Conservation (phyloP, 1,140 invertebrate genomes). For the Cheumatopsyche charites region DNA sequence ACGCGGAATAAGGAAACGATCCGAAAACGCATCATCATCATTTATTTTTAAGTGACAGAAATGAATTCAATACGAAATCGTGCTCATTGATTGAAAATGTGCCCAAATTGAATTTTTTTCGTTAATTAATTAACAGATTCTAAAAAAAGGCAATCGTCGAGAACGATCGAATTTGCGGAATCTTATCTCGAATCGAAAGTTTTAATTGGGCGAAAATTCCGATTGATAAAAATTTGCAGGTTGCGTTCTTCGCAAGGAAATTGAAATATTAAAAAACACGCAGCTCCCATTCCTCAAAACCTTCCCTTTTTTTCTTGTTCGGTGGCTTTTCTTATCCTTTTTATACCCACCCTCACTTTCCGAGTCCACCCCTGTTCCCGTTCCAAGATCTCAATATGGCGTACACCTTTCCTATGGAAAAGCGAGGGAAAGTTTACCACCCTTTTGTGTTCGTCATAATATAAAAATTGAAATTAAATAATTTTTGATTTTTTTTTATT, state of each 20-base stretch:
- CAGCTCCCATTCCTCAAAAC: constrained; percentile 21
- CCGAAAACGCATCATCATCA: constrained; percentile 1
- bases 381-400: background rate
- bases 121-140: background rate
- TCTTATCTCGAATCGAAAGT: background rate
- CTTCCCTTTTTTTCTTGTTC: background rate
- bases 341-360: constrained; percentile 11
- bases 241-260: constrained; percentile 42
- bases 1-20: background rate
- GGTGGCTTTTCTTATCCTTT: constrained; percentile 17
- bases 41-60: background rate
- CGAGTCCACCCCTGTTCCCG: background rate
- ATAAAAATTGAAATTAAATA: constrained; percentile 4
- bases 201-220: constrained; percentile 15
- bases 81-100: too few relatives aligned
- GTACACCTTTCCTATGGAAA: too few relatives aligned
- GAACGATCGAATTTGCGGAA: background rate
- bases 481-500: constrained; percentile 14
- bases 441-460: constrained; percentile 15
- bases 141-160: background rate
- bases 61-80: too few relatives aligned
- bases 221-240: background rate
- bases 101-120: background rate
- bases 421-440: background rate
- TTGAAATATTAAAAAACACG: constrained; percentile 49